Conservation (phyloP, 2,797 vertebrate species). For the Pseudochirops cupreus region DNA sequence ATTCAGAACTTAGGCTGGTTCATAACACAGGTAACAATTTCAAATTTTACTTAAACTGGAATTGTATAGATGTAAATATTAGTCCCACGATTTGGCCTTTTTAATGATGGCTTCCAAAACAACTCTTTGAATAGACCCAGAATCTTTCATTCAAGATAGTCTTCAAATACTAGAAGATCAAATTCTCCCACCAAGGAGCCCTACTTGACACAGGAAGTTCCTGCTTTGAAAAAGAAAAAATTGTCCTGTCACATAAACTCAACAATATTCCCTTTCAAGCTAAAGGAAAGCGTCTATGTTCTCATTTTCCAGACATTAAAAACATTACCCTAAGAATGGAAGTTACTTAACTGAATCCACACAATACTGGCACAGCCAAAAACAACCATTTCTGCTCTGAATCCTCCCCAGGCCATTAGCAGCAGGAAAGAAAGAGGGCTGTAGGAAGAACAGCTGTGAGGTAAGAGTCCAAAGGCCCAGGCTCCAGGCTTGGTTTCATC, state of each 20-base stretch:
- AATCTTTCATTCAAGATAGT: neutral
- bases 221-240: neutral
- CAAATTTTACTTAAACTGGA: neutral
- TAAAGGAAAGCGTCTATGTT: neutral
- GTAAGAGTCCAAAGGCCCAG: neutral
- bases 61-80: neutral
- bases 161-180: neutral
- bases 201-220: neutral
- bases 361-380: neutral
- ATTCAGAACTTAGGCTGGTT: no score
- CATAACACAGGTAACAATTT: neutral
- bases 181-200: neutral
- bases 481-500: neutral
- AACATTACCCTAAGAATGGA: neutral
- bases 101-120: neutral
- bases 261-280: neutral
- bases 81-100: neutral
- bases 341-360: neutral
- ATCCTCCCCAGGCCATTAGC: neutral
- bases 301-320: neutral
- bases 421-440: neutral
- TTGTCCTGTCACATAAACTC: no score
- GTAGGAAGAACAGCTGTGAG: neutral
- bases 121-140: neutral
- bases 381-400: neutral